Base-by-base conservation (phyloP, 1,140 invertebrate genomes). In the Caenorhabditis remanei region DNA sequence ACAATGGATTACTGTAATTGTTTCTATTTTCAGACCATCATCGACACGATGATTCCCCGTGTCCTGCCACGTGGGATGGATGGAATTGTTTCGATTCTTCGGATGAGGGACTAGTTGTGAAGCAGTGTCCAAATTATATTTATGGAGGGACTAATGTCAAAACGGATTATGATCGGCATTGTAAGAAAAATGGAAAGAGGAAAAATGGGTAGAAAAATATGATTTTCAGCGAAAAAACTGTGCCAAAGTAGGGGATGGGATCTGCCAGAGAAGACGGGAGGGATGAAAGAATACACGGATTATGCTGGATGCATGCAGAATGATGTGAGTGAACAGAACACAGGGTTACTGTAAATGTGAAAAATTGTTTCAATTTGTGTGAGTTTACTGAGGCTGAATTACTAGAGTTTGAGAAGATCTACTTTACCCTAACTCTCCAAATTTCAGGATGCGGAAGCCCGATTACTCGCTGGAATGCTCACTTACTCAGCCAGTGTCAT, bases 401-500 rank as follows among this genome's bases (percentile, higher is more conserved):
- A n/a, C n/a, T n/a, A n/a, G n/a, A n/a, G n/a, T n/a, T n/a, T n/a
- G n/a, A n/a, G n/a, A n/a, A n/a, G n/a, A n/a, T n/a, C n/a, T 32
- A 0, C 32, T 32, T 32, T 32, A 32, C 2, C 32, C 32, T 32
- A 32, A 32, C 32, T 32, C 32, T 32, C 2, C 32, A 32, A 32
- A 32, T 91, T 91, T 79, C 83, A 88, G 75, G 90, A 89, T n/a
- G 85, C 90, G 7, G 84, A 88, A 13, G 14, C 50, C 0, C 90
- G 91, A 50, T 87, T 90, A 21, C 90, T 90, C 58, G 32, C 86
- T 16, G 85, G 86, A 40, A 90, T 94, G n/a, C 87, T 90, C 4
- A 92, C 93, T 0, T 93, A 92, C 83, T 90, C 92, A n/a, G 86
- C 94, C 41, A 93, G 93, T 5, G 91, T 94, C 4, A 89, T 92